Evolutionary conservation across 2,888 invertebrate species (phyloP).

Genomic region (Acleris emargana): DNA sequence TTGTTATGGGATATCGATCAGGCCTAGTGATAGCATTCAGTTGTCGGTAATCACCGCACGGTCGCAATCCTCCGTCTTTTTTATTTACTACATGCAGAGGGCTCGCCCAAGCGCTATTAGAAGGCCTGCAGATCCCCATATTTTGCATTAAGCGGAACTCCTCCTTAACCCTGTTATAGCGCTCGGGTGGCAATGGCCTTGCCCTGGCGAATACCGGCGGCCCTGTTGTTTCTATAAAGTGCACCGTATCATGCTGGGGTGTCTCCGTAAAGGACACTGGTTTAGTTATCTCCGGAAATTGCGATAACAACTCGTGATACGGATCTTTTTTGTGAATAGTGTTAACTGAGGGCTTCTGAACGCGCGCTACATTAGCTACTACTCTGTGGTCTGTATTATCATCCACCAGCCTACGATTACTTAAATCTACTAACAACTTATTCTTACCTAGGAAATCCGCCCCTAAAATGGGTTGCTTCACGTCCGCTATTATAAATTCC

Average conservation of each 20-base stretch:
- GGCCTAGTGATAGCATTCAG: not conserved
- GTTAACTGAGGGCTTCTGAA: too few relatives aligned
- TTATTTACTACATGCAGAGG: not conserved
- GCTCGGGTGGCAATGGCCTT: not conserved
- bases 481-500: too few relatives aligned
- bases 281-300: too few relatives aligned
- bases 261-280: not conserved
- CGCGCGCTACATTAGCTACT: too few relatives aligned
- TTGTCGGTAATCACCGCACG: conserved; percentile 3
- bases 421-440: too few relatives aligned
- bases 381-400: too few relatives aligned
- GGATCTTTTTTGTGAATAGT: too few relatives aligned
- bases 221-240: not conserved
- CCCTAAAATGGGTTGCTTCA: too few relatives aligned
- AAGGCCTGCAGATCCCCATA: conserved; percentile 2
- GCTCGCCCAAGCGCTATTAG: not conserved
- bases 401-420: too few relatives aligned
- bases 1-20: conserved; percentile 34
- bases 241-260: not conserved
- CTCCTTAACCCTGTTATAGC: not conserved
- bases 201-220: not conserved
- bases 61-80: not conserved
- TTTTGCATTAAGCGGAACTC: not conserved
- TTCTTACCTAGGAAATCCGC: too few relatives aligned
- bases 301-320: too few relatives aligned